Conservation (phyloP, 2,113 vertebrate species). For the Calonectris borealis region DNA sequence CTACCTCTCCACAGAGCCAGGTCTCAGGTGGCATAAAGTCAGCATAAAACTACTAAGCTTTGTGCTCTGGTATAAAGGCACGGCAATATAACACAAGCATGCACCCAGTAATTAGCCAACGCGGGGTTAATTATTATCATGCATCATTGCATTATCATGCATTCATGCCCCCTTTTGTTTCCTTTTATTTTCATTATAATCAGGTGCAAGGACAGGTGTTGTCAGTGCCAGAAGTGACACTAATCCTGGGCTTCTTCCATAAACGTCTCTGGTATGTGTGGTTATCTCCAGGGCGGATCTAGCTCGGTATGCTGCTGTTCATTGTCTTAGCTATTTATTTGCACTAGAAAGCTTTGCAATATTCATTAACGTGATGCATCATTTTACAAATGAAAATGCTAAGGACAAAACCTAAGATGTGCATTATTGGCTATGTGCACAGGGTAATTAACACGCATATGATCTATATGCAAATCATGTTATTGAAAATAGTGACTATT, state of each 20-base stretch:
- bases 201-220: background rate
- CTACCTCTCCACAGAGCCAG: background rate
- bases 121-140: background rate
- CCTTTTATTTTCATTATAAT: background rate
- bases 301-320: background rate
- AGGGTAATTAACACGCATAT: background rate
- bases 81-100: background rate
- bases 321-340: background rate
- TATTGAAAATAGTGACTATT: conserved; percentile 31
- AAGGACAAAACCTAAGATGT: background rate
- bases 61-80: background rate
- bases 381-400: background rate
- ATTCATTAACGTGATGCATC: background rate
- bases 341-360: background rate
- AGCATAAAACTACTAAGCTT: background rate
- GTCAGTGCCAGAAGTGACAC: background rate
- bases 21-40: background rate
- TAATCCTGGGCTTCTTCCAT: background rate
- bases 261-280: rapidly evolving
- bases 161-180: background rate
- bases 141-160: background rate
- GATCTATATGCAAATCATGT: background rate
- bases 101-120: background rate
- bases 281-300: background rate
- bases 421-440: background rate